These are phyloP conservation scores for Rhagophthalmus giganteus DNA, from an alignment of 2,888 invertebrate species.

Conservation along the genomic window DNA sequence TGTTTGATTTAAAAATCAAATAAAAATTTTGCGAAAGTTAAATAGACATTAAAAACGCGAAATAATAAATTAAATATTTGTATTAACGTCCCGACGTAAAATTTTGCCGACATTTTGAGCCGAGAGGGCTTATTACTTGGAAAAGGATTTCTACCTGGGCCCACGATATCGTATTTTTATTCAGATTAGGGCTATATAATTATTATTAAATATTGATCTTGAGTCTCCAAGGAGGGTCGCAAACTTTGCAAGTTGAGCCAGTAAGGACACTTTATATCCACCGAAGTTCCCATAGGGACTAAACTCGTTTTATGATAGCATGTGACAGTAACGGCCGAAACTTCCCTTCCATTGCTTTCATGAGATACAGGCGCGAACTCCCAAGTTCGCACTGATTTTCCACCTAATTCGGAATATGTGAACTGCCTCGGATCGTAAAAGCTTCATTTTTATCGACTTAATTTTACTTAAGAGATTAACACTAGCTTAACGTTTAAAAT, in stretches of 20 bases:
- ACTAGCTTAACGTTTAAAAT: too few relatives aligned
- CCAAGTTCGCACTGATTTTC: constrained; percentile 12
- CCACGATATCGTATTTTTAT: constrained; percentile 12
- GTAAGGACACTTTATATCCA: constrained; percentile 26
- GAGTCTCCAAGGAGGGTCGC: constrained; percentile 11
- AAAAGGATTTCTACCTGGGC: too few relatives aligned
- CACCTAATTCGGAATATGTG: constrained; percentile 3
- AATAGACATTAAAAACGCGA: too few relatives aligned
- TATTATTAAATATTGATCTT: constrained; percentile 28
- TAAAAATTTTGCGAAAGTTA: neutral
- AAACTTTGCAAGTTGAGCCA: constrained; percentile 24
- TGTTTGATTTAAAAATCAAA: neutral
- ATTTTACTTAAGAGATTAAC: too few relatives aligned
- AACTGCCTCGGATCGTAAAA: constrained; percentile 2
- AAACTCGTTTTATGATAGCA: constrained; percentile 25
- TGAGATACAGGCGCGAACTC: constrained; percentile 12
- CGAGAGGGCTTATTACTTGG: neutral
- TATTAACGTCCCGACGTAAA: too few relatives aligned
- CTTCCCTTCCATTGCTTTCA: constrained; percentile 13
- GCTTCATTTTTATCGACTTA: neutral
- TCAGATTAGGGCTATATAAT: constrained; percentile 13
- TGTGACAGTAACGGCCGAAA: constrained; percentile 23
- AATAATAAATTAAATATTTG: too few relatives aligned
- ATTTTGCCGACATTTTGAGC: too few relatives aligned
- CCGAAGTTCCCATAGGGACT: constrained; percentile 19